Evolutionary conservation across 2,113 vertebrate species (phyloP).

Genomic region (Columba janthina): DNA sequence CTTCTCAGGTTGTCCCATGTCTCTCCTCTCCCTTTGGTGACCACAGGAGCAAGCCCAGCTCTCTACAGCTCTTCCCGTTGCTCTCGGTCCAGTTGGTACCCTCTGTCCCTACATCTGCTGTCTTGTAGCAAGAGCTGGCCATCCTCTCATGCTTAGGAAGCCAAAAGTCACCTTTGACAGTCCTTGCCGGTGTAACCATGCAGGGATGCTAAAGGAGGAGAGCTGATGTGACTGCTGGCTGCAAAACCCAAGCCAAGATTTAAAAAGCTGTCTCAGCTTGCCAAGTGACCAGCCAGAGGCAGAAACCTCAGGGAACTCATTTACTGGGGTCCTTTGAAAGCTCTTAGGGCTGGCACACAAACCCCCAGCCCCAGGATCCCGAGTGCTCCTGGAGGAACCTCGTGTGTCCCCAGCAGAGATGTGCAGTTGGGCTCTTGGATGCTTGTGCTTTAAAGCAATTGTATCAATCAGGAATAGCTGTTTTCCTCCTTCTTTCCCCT

Average conservation of each 20-base stretch:
- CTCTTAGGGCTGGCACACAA: not conserved
- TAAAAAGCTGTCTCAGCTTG: not conserved
- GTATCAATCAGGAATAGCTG: not conserved
- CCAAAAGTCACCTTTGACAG: not conserved
- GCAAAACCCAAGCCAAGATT: not conserved
- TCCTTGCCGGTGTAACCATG: not conserved
- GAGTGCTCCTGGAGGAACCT: not conserved
- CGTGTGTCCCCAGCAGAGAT: not conserved
- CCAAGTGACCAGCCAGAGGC: not conserved
- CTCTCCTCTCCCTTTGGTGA: not conserved
- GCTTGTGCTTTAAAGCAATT: not conserved
- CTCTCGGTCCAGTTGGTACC: fast-evolving
- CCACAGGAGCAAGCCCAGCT: not conserved
- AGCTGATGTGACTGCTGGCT: not conserved
- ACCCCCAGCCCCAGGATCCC: not conserved
- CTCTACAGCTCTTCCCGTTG: not conserved
- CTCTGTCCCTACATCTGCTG: not conserved
- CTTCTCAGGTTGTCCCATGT: not conserved
- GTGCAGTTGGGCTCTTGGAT: fast-evolving
- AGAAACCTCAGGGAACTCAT: not conserved
- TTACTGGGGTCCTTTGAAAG: not conserved
- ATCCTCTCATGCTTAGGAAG: not conserved
- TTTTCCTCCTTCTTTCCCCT: not conserved
- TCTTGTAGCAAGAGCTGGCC: not conserved
- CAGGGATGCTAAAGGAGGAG: not conserved